Percentiles rank a stretch among this genome's conserved stretches.
Evolutionary conservation across 2,888 invertebrate species (phyloP).

Genomic region (Dicranocentrus wangi): DNA sequence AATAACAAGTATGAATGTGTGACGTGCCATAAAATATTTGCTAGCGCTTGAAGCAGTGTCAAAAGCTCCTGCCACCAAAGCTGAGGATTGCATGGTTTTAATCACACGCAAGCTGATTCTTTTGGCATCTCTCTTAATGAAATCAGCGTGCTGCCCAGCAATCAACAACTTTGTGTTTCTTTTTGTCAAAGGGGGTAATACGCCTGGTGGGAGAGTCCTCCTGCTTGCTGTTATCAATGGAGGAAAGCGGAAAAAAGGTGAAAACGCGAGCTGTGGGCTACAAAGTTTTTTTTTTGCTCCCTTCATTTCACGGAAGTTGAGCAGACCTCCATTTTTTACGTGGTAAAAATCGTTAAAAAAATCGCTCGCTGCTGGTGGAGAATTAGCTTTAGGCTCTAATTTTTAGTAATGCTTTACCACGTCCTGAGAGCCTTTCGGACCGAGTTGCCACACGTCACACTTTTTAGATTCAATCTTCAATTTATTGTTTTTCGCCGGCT

Average conservation of each 20-base stretch:
- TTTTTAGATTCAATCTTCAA: too few relatives aligned
- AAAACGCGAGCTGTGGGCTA: not conserved
- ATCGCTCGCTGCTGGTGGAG: constrained; percentile 35
- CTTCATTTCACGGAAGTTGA: constrained; percentile 32
- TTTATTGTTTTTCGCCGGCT: too few relatives aligned
- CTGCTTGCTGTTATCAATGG: too few relatives aligned
- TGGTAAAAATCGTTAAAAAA: too few relatives aligned
- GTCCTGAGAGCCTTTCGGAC: too few relatives aligned
- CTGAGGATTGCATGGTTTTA: constrained; percentile 71
- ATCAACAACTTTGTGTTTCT: constrained; percentile 50
- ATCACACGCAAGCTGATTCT: constrained; percentile 73
- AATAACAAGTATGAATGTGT: not conserved
- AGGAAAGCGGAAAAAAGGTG: too few relatives aligned
- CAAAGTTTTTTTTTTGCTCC: not conserved
- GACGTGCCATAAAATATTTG: constrained; percentile 18
- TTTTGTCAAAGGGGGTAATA: not conserved
- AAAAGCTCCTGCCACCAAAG: constrained; percentile 71
- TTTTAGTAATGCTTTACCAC: too few relatives aligned
- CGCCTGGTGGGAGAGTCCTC: not conserved
- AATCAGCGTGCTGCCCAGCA: constrained; percentile 70
- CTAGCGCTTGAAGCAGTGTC: constrained; percentile 66
- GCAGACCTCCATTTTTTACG: constrained; percentile 10
- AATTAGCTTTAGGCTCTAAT: constrained; percentile 36
- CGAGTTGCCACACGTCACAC: too few relatives aligned
- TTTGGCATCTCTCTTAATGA: constrained; percentile 72